These are phyloP conservation scores for Triops cancriformis DNA, from an alignment of 1,140 invertebrate species.

Conservation along the genomic window DNA sequence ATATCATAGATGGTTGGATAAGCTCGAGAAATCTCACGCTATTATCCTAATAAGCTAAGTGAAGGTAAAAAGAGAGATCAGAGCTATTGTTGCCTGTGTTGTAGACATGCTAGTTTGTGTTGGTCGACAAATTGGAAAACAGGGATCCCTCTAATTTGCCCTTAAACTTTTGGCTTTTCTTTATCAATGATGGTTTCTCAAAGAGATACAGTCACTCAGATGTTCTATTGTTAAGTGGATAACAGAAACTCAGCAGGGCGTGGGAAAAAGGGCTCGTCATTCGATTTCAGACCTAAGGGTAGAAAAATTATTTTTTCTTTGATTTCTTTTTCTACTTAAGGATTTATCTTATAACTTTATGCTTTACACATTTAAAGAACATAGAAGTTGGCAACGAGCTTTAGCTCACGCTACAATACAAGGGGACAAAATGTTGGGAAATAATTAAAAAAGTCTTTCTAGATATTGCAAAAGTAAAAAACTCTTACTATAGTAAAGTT, in stretches of 20 bases:
- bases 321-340: too few relatives aligned
- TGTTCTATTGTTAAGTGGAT: background rate
- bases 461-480: too few relatives aligned
- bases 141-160: background rate
- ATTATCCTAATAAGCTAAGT: slow-evolving; percentile 7
- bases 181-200: slow-evolving; percentile 6
- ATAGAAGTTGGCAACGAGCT: too few relatives aligned
- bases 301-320: too few relatives aligned
- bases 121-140: background rate
- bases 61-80: background rate
- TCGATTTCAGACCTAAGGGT: background rate
- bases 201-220: background rate
- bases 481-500: too few relatives aligned
- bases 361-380: too few relatives aligned
- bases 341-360: too few relatives aligned
- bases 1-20: background rate
- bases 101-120: background rate
- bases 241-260: background rate
- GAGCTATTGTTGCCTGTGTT: background rate
- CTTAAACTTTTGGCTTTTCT: background rate
- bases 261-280: background rate
- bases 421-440: too few relatives aligned
- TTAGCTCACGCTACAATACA: too few relatives aligned
- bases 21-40: slow-evolving; percentile 9
- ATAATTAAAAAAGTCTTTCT: too few relatives aligned